These are phyloP conservation scores for Suncus etruscus DNA, from an alignment of 2,113 vertebrate species.

Conservation along the genomic window DNA sequence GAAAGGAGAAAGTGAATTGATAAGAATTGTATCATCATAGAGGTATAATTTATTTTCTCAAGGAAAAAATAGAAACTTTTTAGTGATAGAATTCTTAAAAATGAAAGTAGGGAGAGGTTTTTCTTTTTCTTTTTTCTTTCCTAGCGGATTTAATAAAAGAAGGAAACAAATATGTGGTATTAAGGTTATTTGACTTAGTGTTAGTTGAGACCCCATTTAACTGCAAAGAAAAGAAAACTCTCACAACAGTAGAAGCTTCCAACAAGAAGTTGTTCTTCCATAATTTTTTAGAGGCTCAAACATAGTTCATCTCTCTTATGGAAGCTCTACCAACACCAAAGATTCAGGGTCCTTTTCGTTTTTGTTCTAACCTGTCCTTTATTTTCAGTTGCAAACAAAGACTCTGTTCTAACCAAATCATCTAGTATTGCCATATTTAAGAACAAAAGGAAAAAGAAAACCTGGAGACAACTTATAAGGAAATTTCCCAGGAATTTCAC, in stretches of 20 bases:
- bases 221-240: slow-evolving; percentile 1
- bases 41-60: slow-evolving; percentile 8
- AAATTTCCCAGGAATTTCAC: neutral
- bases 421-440: neutral
- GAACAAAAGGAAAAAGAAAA: neutral
- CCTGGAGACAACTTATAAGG: neutral
- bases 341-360: neutral
- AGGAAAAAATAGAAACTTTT: slow-evolving; percentile 16
- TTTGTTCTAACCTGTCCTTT: neutral
- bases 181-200: slow-evolving; percentile 1
- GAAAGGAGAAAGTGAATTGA: neutral
- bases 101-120: neutral
- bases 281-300: neutral
- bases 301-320: neutral
- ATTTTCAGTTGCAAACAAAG: neutral
- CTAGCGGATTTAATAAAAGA: neutral
- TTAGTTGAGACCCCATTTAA: slow-evolving; percentile 9
- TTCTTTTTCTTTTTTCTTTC: neutral
- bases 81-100: neutral
- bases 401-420: neutral
- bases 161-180: neutral
- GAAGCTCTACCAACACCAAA: neutral
- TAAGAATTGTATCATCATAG: neutral
- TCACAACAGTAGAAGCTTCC: neutral
- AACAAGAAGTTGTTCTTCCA: neutral